Percentiles rank a stretch among this genome's conserved stretches.
Conservation (phyloP, 2,888 invertebrate genomes). For the Cepaea hortensis region DNA sequence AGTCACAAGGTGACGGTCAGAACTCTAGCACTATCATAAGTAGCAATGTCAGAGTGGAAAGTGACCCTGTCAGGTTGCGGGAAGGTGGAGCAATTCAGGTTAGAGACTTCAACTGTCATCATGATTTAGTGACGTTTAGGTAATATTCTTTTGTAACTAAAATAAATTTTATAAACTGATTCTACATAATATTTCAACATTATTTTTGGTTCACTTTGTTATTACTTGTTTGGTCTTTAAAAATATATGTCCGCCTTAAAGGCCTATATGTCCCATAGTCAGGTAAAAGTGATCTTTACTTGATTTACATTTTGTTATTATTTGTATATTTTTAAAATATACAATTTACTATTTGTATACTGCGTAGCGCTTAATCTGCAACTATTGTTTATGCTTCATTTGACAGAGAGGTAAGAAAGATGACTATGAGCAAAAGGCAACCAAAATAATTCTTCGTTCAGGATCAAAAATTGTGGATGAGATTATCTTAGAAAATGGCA, state of each 20-base stretch:
- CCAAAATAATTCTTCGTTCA: conserved; percentile 61
- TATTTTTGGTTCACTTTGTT: no score
- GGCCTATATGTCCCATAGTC: no score
- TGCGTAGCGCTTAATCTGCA: no score
- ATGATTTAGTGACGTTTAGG: not conserved
- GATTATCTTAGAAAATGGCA: conserved; percentile 35
- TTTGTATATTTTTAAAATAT: no score
- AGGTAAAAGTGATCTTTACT: no score
- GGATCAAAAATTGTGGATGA: conserved; percentile 53
- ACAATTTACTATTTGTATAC: no score
- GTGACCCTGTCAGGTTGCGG: not conserved
- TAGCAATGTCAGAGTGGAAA: conserved; percentile 5
- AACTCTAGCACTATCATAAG: conserved; percentile 6
- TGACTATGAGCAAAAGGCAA: conserved; percentile 25
- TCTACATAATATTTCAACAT: no score
- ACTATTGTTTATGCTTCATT: not conserved
- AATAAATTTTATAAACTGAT: no score
- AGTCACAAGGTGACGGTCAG: not conserved
- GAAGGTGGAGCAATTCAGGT: not conserved
- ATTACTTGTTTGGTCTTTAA: no score
- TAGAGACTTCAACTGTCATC: not conserved
- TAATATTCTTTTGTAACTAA: no score
- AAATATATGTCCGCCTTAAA: no score
- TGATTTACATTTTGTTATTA: no score
- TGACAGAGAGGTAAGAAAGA: conserved; percentile 14